Percentiles rank a stretch among this genome's conserved stretches.
phyloP scores from a whole-genome alignment of 2,888 invertebrate species.

The Troides aeacus region DNA sequence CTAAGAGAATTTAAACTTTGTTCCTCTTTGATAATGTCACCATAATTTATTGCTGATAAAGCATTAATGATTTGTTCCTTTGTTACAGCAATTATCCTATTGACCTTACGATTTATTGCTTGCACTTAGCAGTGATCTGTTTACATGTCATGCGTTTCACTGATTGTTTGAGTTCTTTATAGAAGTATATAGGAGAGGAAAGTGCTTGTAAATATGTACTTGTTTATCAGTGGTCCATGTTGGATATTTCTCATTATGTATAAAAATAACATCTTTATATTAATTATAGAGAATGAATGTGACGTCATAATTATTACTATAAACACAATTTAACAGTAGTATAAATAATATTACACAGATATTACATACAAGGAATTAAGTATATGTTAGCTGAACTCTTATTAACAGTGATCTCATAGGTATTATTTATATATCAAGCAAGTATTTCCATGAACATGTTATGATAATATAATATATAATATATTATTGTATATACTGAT shows the following conservation, averaged over 20 bases:
- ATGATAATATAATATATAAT: too few species aligned
- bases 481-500: too few species aligned
- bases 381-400: too few species aligned
- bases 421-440: too few species aligned
- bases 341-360: too few species aligned
- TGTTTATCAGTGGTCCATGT: neutral
- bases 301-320: neutral
- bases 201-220: neutral
- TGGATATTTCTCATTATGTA: neutral
- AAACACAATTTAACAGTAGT: too few species aligned
- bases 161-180: conserved; percentile 14
- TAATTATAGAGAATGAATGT: neutral
- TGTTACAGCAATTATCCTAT: conserved; percentile 33
- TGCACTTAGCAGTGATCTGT: conserved; percentile 20
- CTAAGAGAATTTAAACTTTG: conserved; percentile 15
- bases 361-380: too few species aligned
- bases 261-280: neutral
- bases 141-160: conserved; percentile 16
- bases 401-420: too few species aligned
- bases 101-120: conserved; percentile 30
- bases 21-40: conserved; percentile 21
- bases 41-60: conserved; percentile 22
- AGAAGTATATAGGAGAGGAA: conserved; percentile 1
- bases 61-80: conserved; percentile 31
- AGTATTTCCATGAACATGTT: too few species aligned